Percentiles rank a stretch among this genome's conserved stretches.
phyloP scores from a whole-genome alignment of 2,888 invertebrate species.

The Epirrhoe alternata region DNA sequence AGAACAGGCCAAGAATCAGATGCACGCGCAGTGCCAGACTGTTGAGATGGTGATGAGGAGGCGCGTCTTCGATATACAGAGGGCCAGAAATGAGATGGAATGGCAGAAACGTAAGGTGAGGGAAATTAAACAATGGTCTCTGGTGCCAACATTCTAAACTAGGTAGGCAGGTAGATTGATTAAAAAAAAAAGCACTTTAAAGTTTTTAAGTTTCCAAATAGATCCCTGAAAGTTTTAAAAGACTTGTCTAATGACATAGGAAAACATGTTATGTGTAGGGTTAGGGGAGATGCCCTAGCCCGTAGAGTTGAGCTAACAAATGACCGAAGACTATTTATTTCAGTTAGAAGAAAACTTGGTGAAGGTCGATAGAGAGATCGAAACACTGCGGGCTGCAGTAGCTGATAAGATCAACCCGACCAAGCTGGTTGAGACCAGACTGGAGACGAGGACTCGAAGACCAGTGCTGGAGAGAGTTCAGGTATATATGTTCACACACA shows the following conservation, averaged over 20 bases:
- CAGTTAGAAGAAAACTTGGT: slow-evolving; percentile 92
- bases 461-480: slow-evolving; percentile 89
- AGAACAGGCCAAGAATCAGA: slow-evolving; percentile 91
- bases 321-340: slow-evolving; percentile 31
- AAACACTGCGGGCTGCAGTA: slow-evolving; percentile 89
- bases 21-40: slow-evolving; percentile 90
- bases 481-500: slow-evolving; percentile 46
- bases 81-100: slow-evolving; percentile 93
- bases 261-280: too few species aligned
- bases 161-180: too few species aligned
- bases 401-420: slow-evolving; percentile 91
- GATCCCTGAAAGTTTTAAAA: too few species aligned
- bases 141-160: too few species aligned
- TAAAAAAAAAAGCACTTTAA: too few species aligned
- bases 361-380: slow-evolving; percentile 91
- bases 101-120: slow-evolving; percentile 90
- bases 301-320: not conserved
- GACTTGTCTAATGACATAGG: too few species aligned
- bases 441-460: slow-evolving; percentile 92
- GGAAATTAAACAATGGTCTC: not conserved
- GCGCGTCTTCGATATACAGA: slow-evolving; percentile 94
- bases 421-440: slow-evolving; percentile 94
- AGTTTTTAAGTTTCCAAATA: too few species aligned
- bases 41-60: slow-evolving; percentile 92
- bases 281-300: too few species aligned